These are phyloP conservation scores for Nothoprocta pentlandii DNA, from an alignment of 2,113 vertebrate genomes.

Conservation along the genomic window DNA sequence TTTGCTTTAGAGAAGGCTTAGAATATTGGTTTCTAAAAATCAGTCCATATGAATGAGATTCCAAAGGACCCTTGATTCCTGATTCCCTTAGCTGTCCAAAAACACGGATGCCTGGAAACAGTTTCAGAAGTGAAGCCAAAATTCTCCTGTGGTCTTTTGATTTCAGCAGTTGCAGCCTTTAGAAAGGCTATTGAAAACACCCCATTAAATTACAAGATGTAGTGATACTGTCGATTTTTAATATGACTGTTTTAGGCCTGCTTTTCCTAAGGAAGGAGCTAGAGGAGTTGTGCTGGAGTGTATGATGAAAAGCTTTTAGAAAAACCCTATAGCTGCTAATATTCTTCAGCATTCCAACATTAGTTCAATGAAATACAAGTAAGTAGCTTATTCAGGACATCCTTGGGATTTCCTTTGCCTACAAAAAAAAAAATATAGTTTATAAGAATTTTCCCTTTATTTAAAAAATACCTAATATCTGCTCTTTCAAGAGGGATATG, in stretches of 20 bases:
- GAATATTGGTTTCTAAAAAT: neutral
- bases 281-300: neutral
- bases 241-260: neutral
- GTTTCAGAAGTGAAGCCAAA: neutral
- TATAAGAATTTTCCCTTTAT: neutral
- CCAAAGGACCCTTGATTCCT: neutral
- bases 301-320: neutral
- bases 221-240: neutral
- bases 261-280: neutral
- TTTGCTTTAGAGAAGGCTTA: neutral
- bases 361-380: neutral
- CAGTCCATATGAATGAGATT: neutral
- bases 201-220: conserved; percentile 15
- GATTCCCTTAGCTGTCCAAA: neutral
- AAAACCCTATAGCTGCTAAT: neutral
- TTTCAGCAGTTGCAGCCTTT: neutral
- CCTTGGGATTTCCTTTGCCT: neutral
- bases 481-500: neutral
- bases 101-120: neutral
- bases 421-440: neutral
- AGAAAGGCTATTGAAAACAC: neutral
- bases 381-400: neutral
- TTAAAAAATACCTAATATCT: neutral
- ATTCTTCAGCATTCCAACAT: neutral
- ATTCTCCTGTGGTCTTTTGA: neutral